Evolutionary conservation across 30 jellyfish, hydroid and myxozoan species (phyloP), one percentile per base, ranked within the genome.

Genomic region (Mastigias papua): DNA sequence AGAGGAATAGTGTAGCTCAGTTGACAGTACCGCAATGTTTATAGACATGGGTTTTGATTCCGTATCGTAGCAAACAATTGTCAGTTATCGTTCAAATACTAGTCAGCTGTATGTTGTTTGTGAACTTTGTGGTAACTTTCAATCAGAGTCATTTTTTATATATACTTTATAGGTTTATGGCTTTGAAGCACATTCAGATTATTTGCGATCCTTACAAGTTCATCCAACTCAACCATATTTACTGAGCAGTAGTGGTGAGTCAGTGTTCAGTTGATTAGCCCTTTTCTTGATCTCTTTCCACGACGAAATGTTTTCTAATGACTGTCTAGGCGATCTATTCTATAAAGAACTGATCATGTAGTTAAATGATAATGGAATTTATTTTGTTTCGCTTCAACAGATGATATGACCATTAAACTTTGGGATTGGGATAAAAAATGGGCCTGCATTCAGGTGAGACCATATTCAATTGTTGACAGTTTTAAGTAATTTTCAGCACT

Each of bases 401-500:
- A 96, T 92, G 99, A 96, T 78, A 91, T 96, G 98, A 87, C 98
- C 32, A 92, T 96, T 25, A 96, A 92, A 63, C 68, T 96, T 13
- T 96, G 99, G 99, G 99, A 96, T 75, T 96, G 99, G 99, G 99
- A 96, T 48, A 91, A 92, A 88, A 96, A 92, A 84, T 96, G 99
- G 99, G 90, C 74, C 67, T 96, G 99, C 72, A 77, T 96, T 15
- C 98, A 88, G 97, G 99, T 95, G 48, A 4, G 87, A 22, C 11
- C 28, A 13, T 25, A 42, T 15, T 42, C 54, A 42, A 42, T 3
- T 4, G 13, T 42, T 48, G n/a, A n/a, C n/a, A n/a, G n/a, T n/a
- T n/a, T n/a, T n/a, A n/a, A n/a, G n/a, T n/a, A n/a, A n/a, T n/a
- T n/a, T n/a, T n/a, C n/a, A n/a, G n/a, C n/a, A n/a, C n/a, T n/a